Evolutionary conservation across 2,797 vertebrate genomes (phyloP), one percentile per base, ranked within the genome.

Genomic region (Pipistrellus pygmaeus): DNA sequence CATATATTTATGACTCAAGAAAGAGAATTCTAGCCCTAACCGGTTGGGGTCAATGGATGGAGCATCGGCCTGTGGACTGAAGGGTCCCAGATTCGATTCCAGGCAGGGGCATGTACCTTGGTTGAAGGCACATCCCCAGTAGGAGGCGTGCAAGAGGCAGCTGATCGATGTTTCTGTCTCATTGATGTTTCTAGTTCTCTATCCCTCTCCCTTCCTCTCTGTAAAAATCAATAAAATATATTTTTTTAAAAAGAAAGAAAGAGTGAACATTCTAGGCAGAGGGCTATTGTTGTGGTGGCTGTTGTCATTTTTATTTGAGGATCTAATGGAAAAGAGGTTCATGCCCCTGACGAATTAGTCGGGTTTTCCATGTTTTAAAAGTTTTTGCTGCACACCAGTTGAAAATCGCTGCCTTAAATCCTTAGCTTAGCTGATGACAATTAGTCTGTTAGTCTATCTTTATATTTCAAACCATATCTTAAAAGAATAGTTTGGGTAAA

Each of bases 401-500:
- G 64, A 68, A 68, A 68, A 68, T 68, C 8, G 4, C n/a, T 32
- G n/a, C 41, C 46, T 85, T 66, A 80, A 91, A 62, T 25, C 7
- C 35, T 75, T 66, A 88, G 55, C 32, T 46, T 90, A 38, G 62
- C 11, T 85, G 51, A 69, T 51, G 60, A 80, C 6, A 68, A 62
- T 35, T 46, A 71, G 23, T 25, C 46, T 62, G 27, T 71, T 53
- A 20, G 8, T 53, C 12, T 64, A 23, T 95, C 86, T 89, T 80
- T 60, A 77, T 64, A 81, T 76, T 85, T 90, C 80, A 76, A 89
- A 44, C 80, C 21, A 87, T 46, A 90, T 73, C 53, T 41, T 91
- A 76, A 92, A 77, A 93, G 14, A 85, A 81, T 17, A 68, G 14
- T 53, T 86, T 46, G 17, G 6, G 13, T 93, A 73, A 51, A 84